phyloP scores from a whole-genome alignment of 2,888 invertebrate species.

The Drosophila pseudotakahashii region DNA sequence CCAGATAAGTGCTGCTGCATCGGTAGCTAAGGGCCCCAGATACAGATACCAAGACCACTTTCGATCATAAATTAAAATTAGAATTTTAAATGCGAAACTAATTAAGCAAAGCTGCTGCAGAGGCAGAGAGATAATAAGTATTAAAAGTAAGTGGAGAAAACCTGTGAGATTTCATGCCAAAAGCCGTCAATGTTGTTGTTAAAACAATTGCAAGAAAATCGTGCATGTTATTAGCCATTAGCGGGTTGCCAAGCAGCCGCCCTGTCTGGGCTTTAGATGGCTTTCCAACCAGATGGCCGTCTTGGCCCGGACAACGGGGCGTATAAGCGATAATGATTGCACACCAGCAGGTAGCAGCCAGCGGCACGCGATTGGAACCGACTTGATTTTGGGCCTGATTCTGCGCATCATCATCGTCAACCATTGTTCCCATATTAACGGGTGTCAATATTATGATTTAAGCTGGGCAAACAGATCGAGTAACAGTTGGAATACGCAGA shows the following conservation, averaged over 20 bases:
- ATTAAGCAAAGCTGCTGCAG: constrained; percentile 53
- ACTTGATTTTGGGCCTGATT: constrained; percentile 19
- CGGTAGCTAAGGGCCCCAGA: constrained; percentile 65
- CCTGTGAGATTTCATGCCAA: constrained; percentile 78
- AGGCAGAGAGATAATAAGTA: constrained; percentile 10
- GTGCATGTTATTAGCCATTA: constrained; percentile 59
- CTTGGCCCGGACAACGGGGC: constrained; percentile 20
- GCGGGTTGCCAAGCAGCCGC: constrained; percentile 48
- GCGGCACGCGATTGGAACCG: constrained; percentile 44
- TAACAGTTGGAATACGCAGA: constrained; percentile 29
- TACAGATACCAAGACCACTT: constrained; percentile 59
- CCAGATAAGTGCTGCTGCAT: constrained; percentile 41
- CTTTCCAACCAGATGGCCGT: constrained; percentile 43
- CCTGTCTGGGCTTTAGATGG: constrained; percentile 7
- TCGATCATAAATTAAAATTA: constrained; percentile 79
- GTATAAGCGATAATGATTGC: constrained; percentile 57
- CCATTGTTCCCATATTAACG: constrained; percentile 28
- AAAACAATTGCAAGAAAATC: constrained; percentile 73
- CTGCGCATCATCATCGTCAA: constrained; percentile 39
- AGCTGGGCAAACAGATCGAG: constrained; percentile 55
- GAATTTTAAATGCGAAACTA: constrained; percentile 74
- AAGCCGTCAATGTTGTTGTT: constrained; percentile 44
- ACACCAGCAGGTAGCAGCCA: constrained; percentile 1
- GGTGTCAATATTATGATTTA: constrained; percentile 73
- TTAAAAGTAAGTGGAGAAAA: constrained; percentile 52